Base-by-base conservation (phyloP, 2,797 vertebrate genomes). In the Neoniphon sammara region DNA sequence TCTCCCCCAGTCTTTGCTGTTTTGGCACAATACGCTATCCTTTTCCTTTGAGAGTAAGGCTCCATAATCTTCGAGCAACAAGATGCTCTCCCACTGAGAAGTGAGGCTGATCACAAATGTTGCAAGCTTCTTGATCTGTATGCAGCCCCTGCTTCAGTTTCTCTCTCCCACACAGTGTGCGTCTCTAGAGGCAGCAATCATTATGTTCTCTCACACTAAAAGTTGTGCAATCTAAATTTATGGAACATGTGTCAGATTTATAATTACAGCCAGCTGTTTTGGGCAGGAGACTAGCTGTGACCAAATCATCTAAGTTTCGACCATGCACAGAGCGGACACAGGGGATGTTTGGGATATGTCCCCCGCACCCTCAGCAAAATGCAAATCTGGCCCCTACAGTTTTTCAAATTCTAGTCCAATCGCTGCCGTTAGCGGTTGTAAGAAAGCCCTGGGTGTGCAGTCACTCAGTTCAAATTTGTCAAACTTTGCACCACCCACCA, bases 111-210 rank as follows among this genome's bases (percentile, higher is more conserved):
- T 89, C 75, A 50, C 76, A 65, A 85, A 85, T 70, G 68, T 81
- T 81, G 75, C 82, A 46, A 77, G 80, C 66, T 36, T 67, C 80
- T 88, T 82, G 49, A 89, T 92, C 85, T 85, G 83, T 90, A 90
- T 88, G 85, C 82, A 44, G 80, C 65, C 78, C 65, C 57, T 12
- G 73, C 72, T 81, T 81, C 46, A 17, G 75, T 42, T 57, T 58
- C 73, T 64, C 23, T 70, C 85, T 82, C 81, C 63, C 75, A 77
- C 77, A 79, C 75, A 74, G 23, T 30, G 72, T 66, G 76, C 73
- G 81, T 56, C 74, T 82, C 62, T 21, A 69, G 65, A 80, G 82
- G 67, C 25, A 66, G 58, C 70, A 31, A 80, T 87, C 81, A 82
- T 85, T 85, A 81, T 68, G 77, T 76, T 67, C 56, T 27, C 44